These are phyloP conservation scores for Porites lobata DNA, from an alignment of 92 coral and sea anemone species.

Conservation along the genomic window DNA sequence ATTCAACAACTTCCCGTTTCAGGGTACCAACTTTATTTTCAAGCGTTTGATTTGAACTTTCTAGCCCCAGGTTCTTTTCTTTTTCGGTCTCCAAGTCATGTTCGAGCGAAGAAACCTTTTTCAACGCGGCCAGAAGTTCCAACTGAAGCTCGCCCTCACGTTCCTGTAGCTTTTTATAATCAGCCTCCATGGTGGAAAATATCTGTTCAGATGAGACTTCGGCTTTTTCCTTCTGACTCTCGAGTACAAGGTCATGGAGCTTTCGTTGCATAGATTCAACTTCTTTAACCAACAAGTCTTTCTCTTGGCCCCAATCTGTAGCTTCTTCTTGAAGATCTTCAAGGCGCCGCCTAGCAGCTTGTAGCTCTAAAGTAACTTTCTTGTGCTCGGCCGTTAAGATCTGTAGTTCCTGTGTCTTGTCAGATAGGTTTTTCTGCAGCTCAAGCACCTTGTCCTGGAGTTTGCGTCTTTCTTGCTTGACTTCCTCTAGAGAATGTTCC, in stretches of 20 bases:
- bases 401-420: constrained; percentile 90
- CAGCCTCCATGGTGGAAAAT: constrained; percentile 88
- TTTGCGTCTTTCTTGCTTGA: constrained; percentile 92
- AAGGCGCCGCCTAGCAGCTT: constrained; percentile 71
- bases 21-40: constrained; percentile 69
- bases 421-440: constrained; percentile 86
- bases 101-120: constrained; percentile 85
- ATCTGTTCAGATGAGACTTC: constrained; percentile 90
- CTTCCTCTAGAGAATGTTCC: constrained; percentile 68
- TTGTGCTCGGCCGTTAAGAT: constrained; percentile 88
- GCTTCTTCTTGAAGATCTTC: constrained; percentile 79
- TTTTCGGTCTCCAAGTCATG: constrained; percentile 76
- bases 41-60: constrained; percentile 63
- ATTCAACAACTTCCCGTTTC: constrained; percentile 79
- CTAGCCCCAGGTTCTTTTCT: constrained; percentile 71
- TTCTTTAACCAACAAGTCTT: constrained; percentile 77
- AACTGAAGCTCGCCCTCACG: constrained; percentile 83
- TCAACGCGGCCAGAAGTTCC: constrained; percentile 88
- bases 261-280: constrained; percentile 87
- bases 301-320: constrained; percentile 75
- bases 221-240: constrained; percentile 83
- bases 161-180: constrained; percentile 84
- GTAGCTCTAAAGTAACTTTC: constrained; percentile 78
- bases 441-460: constrained; percentile 86
- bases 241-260: constrained; percentile 86